A percentile compares a stretch with the other conserved stretches of the same genome.
Conservation (phyloP, 2,113 vertebrate genomes). For the Hystrix brachyura region DNA sequence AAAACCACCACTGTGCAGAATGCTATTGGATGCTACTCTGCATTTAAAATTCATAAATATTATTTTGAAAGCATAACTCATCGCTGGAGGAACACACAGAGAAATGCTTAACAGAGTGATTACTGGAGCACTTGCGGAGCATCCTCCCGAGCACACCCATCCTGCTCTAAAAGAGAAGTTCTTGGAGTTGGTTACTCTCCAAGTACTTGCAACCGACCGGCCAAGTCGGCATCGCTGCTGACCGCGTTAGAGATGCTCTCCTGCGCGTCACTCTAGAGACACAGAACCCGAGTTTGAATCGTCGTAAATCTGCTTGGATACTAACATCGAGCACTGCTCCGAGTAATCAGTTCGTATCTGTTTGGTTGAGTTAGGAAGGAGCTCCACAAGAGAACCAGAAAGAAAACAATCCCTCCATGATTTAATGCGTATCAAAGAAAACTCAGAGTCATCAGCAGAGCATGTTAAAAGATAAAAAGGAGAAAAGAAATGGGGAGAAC, state of each 20-base stretch:
- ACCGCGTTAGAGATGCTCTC: neutral
- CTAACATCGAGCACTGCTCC: neutral
- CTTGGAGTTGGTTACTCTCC: neutral
- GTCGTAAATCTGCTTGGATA: neutral
- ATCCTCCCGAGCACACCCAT: neutral
- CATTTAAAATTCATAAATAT: neutral
- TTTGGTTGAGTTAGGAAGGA: neutral
- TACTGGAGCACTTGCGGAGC: neutral
- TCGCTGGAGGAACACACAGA: neutral
- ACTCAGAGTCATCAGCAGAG: neutral
- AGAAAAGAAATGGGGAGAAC: neutral
- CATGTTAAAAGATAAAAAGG: neutral
- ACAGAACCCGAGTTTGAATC: neutral
- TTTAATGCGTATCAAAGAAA: neutral
- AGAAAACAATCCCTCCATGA: neutral
- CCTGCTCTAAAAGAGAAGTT: neutral
- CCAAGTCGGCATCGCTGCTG: too few species aligned
- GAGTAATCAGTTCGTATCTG: neutral
- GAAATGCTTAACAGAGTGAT: neutral
- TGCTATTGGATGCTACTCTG: neutral
- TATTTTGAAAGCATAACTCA: neutral
- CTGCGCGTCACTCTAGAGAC: too few species aligned
- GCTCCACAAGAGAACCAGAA: neutral
- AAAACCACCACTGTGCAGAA: neutral
- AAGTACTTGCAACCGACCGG: neutral